Base-by-base conservation (phyloP, 2,797 vertebrate species). In the Myotis planiceps region DNA sequence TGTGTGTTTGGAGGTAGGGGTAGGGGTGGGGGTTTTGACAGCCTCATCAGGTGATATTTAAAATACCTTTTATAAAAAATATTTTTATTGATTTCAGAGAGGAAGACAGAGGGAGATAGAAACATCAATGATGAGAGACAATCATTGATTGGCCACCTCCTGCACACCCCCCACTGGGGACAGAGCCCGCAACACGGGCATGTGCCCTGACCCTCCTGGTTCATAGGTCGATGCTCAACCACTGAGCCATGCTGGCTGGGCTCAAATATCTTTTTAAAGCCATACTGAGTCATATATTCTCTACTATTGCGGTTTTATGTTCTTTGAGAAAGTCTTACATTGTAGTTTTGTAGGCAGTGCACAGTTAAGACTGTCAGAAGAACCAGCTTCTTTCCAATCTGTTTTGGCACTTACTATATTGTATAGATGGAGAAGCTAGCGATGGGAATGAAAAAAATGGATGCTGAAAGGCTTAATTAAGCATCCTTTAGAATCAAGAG, bases 401-500 rank as follows among this genome's bases (percentile, higher is more conserved):
- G 60, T 10, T 49, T 74, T 49, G 89, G 32, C 82, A 9, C 47
- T 84, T 76, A 92, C 87, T 92, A 42, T n/a, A 49, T 75, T 63
- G 51, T 94, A 63, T 88, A 49, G 69, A 5, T 93, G 68, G 80
- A 71, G 87, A 63, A 83, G 49, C 37, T 71, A 92, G 60, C 16
- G 42, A 15, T 14, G 68, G 66, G 49, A 97, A 32, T 45, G 81
- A 23, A 51, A n/a, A 0, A 66, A 69, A 45, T 88, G 55, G 63
- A 37, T 74, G 0, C 63, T 68, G 5, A 87, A 58, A 76, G 90
- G 84, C 49, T 85, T 55, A 90, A 55, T 78, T 95, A 79, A 65
- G 8, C 63, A 45, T 75, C 9, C 45, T 92, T 88, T 68, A 92
- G 32, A 90, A 94, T 80, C 80, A 95, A 95, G 58, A 96, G 34